Conservation (phyloP, 2,113 vertebrate species). For the Nesogale talazaci region DNA sequence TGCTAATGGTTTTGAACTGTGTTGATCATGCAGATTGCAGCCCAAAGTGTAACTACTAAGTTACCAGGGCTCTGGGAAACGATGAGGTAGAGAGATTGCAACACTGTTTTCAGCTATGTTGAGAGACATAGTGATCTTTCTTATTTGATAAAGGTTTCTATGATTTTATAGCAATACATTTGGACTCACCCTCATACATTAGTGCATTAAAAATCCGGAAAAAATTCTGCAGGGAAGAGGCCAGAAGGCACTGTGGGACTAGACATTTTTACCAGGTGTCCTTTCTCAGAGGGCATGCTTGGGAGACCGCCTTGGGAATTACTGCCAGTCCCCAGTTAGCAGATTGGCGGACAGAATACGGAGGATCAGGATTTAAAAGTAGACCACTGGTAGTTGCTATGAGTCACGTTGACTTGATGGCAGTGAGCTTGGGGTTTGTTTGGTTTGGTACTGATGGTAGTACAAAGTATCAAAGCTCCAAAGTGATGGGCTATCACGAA, state of each 20-base stretch:
- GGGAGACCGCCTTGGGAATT: not conserved
- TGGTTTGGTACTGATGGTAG: not conserved
- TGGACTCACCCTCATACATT: not conserved
- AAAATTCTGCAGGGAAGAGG: slow-evolving; percentile 24
- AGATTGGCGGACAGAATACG: slow-evolving; percentile 17
- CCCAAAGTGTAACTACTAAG: too few relatives aligned
- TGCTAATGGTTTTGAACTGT: too few relatives aligned
- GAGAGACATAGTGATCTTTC: too few relatives aligned
- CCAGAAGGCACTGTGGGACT: not conserved
- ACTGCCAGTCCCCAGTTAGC: not conserved
- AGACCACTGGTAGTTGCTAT: too few relatives aligned
- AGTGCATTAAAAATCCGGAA: not conserved
- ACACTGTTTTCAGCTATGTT: too few relatives aligned
- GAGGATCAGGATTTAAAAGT: not conserved
- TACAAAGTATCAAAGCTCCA: slow-evolving; percentile 5
- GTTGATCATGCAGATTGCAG: too few relatives aligned
- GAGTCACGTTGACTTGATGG: too few relatives aligned
- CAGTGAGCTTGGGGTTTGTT: too few relatives aligned
- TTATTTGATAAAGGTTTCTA: too few relatives aligned
- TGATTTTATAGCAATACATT: too few relatives aligned
- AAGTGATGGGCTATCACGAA: slow-evolving; percentile 25
- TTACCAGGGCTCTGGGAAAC: too few relatives aligned
- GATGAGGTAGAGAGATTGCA: too few relatives aligned
- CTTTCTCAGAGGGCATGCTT: slow-evolving; percentile 25
- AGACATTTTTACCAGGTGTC: not conserved